Evolutionary conservation across 2,113 vertebrate species (phyloP), one percentile per base, ranked within the genome.

Genomic region (Fregetta grallaria): DNA sequence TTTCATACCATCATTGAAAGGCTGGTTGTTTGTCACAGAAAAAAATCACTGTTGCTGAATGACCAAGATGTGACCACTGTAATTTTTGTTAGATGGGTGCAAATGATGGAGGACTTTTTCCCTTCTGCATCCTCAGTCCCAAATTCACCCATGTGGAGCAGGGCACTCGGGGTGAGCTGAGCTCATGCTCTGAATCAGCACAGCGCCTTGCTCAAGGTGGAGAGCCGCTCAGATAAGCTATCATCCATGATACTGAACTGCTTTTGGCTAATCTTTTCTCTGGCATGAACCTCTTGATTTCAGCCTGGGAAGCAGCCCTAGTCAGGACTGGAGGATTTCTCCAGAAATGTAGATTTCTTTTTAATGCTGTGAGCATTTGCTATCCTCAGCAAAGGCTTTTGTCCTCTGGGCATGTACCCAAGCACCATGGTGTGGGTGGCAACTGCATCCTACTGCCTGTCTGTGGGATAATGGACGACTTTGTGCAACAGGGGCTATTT

Each of bases 171-270:
- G 26, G 34, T 25, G 49, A 81, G 42, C 70, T 67, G 61, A 25
- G 34, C n/a, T 70, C 10, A 3, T 25, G 21, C 44, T 59, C 38
- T 42, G 29, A 16, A 59, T 49, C 32, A 14, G 20, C 52, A n/a
- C 20, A 85, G 27, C 10, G 12, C 67, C 45, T 65, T 42, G 19
- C 40, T 62, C 53, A 59, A 55, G 36, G 47, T 45, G 42, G 62
- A 27, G 32, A 66, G 61, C 38, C 1, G 1, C 61, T 83, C 72
- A 53, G 55, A 23, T 20, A 45, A 78, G 36, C 61, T 56, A 23
- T n/a, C 1, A 0, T 26, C n/a, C 10, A 0, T 4, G 26, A 26
- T 40, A 73, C 7, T 1, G 65, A 78, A 9, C 44, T 68, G 34
- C 38, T 86, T 45, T 34, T 56, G 16, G 34, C 25, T 58, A 10